Base-by-base conservation (phyloP, 64 coral and sea anemone genomes). In the Pachyseris speciosa region DNA sequence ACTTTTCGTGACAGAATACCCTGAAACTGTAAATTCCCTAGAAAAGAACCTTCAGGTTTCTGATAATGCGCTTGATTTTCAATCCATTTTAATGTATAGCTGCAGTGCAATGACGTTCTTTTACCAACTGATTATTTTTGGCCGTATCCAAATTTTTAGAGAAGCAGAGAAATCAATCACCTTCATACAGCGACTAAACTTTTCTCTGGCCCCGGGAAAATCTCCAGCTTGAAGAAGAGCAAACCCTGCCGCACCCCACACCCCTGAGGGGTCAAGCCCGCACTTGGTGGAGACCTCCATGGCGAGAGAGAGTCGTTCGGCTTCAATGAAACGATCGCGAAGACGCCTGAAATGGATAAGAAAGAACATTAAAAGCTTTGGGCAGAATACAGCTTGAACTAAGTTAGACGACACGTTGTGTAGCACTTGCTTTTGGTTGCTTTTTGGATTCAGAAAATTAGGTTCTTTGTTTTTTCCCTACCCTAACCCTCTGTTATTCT, bases 261-360 rank as follows among this genome's bases (percentile, higher is more conserved):
- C 97, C 29, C 92, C 77, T 26, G 94, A 95, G 4, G 90, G 97
- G 24, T 95, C 94, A 24, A 99, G 60, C 19, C 97, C 94, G 48
- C 97, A 99, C 58, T 99, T 99, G 25, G 97, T 99, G 9, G 97
- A 95, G 4, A 99, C 97, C 73, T 99, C 97, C 80, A 99, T 99
- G 15, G 97, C 97, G 9, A 99, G 87, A 59, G 91, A 72, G 1
- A 99, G 94, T 13, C 97, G 86, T 51, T 99, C 97, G 15, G 89
- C 90, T 83, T 95, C 97, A 20, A 99, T 99, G 67, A 99, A 93
- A 5, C 90, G 94, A 60, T 99, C 97, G 30, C 93, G 93, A 65
- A 95, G 87, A 39, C 96, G 96, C 43, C 96, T 99, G 59, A 0
- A 17, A 25, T 0, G 31, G 4, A 26, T 25, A 27, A 25, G 10